Evolutionary conservation across 2,797 vertebrate genomes (phyloP).

Genomic region (Myoxocephalus aenaeus): DNA sequence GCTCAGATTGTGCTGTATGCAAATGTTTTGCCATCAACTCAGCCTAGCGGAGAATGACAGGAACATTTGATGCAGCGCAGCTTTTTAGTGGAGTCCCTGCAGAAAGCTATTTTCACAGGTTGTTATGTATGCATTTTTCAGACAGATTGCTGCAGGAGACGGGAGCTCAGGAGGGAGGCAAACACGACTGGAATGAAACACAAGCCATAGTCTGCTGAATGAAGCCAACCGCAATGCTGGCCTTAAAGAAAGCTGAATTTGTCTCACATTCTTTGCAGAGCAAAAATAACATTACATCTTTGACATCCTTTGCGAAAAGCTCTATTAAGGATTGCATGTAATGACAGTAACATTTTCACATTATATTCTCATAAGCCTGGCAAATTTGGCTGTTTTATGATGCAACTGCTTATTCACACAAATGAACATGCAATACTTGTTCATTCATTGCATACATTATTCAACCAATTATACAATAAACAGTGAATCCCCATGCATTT

Average conservation of each 20-base stretch:
- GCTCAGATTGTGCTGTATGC: conserved; percentile 69
- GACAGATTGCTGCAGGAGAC: conserved; percentile 83
- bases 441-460: conserved; percentile 53
- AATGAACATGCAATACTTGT: conserved; percentile 45
- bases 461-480: conserved; percentile 58
- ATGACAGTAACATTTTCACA: conserved; percentile 10
- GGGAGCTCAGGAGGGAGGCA: conserved; percentile 69
- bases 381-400: conserved; percentile 28
- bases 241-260: conserved; percentile 41
- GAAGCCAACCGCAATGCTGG: conserved; percentile 60
- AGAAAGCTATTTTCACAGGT: conserved; percentile 82
- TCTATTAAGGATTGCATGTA: neutral
- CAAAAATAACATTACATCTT: conserved; percentile 54
- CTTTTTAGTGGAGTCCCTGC: conserved; percentile 76
- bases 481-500: conserved; percentile 39
- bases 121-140: conserved; percentile 82
- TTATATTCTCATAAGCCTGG: conserved; percentile 19
- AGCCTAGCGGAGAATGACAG: conserved; percentile 74
- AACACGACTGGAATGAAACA: conserved; percentile 78
- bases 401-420: conserved; percentile 20
- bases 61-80: conserved; percentile 72
- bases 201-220: conserved; percentile 59
- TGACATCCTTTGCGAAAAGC: conserved; percentile 34
- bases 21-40: conserved; percentile 78
- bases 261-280: conserved; percentile 41